phyloP scores from a whole-genome alignment of 2,888 invertebrate genomes.

The Augochlorella aurata region DNA sequence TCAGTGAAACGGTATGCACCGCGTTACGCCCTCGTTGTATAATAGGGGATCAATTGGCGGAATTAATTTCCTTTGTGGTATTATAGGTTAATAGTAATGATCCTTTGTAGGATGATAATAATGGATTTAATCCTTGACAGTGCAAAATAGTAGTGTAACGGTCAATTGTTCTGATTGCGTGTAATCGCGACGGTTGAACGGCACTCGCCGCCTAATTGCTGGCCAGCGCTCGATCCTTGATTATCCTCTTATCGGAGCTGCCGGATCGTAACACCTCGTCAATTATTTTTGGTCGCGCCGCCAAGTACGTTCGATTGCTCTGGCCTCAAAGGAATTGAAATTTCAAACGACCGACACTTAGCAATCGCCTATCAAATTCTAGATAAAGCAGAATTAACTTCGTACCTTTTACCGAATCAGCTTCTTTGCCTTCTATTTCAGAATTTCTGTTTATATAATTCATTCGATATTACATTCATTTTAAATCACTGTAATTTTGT shows the following conservation, averaged over 20 bases:
- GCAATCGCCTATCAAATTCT: not conserved
- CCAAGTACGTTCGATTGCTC: not conserved
- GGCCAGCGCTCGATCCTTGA: not conserved
- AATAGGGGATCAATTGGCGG: slow-evolving; percentile 22
- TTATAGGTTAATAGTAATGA: not conserved
- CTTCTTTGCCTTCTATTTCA: not conserved
- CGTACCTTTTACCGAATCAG: not conserved
- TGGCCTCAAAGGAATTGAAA: not conserved
- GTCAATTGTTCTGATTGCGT: not conserved
- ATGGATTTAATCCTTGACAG: not conserved
- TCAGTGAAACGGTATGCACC: not conserved
- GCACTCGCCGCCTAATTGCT: not conserved
- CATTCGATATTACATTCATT: too few species aligned
- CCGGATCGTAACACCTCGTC: not conserved
- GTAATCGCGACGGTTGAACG: not conserved
- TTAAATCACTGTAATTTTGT: too few species aligned
- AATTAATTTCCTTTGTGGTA: slow-evolving; percentile 30
- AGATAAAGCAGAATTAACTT: not conserved
- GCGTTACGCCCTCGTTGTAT: not conserved
- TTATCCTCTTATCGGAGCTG: not conserved
- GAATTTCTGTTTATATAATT: too few species aligned
- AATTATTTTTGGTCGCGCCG: not conserved
- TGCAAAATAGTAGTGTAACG: slow-evolving; percentile 11
- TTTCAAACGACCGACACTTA: not conserved
- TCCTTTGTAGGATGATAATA: not conserved